phyloP scores from a whole-genome alignment of 2,888 invertebrate genomes.

The Agrotis exclamationis region DNA sequence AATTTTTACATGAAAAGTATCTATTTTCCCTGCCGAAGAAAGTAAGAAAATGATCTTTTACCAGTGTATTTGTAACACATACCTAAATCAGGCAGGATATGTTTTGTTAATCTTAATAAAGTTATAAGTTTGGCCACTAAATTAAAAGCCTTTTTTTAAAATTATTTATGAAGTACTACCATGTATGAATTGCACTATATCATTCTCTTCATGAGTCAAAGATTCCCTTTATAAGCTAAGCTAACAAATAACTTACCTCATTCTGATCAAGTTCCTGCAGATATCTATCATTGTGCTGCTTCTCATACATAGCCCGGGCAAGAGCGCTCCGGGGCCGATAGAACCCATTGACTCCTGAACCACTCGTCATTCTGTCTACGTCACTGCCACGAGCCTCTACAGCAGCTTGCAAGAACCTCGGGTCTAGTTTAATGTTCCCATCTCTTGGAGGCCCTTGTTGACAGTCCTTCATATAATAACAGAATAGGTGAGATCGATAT shows the following conservation, averaged over 20 bases:
- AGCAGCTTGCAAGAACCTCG: conserved; percentile 56
- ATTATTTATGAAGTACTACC: background rate
- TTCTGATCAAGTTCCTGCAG: conserved; percentile 93
- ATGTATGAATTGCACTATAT: background rate
- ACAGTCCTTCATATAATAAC: conserved; percentile 79
- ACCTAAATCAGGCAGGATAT: background rate
- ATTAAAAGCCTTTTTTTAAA: background rate
- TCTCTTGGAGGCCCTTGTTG: conserved; percentile 73
- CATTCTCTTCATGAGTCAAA: background rate
- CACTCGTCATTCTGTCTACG: conserved; percentile 77
- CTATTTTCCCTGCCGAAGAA: background rate
- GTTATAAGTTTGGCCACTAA: background rate
- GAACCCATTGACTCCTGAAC: conserved; percentile 81
- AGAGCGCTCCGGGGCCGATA: conserved; percentile 94
- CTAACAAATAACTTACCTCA: conserved; percentile 89
- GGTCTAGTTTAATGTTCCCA: conserved; percentile 65
- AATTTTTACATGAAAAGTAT: background rate
- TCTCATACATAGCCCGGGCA: conserved; percentile 94
- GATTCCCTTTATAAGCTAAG: background rate
- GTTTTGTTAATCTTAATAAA: background rate
- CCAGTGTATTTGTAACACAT: background rate
- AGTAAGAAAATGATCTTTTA: no score
- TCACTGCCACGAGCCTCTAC: conserved; percentile 61
- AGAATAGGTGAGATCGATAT: conserved; percentile 74
- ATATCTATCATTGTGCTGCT: conserved; percentile 93